These are phyloP conservation scores for Nycticebus coucang DNA, from an alignment of 2,113 vertebrate species.

Conservation along the genomic window DNA sequence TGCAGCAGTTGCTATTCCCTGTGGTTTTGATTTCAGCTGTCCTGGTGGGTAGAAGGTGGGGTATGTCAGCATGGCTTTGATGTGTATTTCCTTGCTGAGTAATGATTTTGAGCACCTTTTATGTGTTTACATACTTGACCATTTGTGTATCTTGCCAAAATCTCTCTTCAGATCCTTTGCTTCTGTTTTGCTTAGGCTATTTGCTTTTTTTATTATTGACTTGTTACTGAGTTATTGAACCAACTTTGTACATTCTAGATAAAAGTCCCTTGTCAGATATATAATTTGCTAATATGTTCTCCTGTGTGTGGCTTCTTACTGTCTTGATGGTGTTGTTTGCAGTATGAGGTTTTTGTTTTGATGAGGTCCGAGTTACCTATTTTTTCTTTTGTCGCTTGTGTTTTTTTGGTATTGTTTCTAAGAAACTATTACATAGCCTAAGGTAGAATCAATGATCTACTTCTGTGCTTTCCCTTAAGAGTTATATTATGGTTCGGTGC, in stretches of 20 bases:
- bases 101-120: not conserved
- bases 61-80: not conserved
- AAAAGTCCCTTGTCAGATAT: not conserved
- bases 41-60: not conserved
- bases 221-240: no score
- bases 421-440: not conserved
- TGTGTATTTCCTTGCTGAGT: not conserved
- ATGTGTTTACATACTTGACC: not conserved
- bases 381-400: not conserved
- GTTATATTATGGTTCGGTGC: not conserved
- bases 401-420: not conserved
- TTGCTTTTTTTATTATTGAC: not conserved
- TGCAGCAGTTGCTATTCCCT: not conserved
- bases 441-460: not conserved
- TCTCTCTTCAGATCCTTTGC: not conserved
- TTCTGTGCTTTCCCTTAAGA: not conserved
- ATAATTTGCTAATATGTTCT: not conserved
- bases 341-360: not conserved
- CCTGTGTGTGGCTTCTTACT: not conserved
- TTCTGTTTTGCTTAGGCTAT: not conserved
- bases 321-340: not conserved
- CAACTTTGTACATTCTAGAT: not conserved
- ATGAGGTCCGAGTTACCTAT: not conserved
- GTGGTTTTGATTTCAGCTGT: not conserved
- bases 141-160: not conserved